Percentiles rank a stretch among this genome's conserved stretches.
Conservation (phyloP, 2,888 invertebrate genomes). For the Diaprepes abbreviatus region DNA sequence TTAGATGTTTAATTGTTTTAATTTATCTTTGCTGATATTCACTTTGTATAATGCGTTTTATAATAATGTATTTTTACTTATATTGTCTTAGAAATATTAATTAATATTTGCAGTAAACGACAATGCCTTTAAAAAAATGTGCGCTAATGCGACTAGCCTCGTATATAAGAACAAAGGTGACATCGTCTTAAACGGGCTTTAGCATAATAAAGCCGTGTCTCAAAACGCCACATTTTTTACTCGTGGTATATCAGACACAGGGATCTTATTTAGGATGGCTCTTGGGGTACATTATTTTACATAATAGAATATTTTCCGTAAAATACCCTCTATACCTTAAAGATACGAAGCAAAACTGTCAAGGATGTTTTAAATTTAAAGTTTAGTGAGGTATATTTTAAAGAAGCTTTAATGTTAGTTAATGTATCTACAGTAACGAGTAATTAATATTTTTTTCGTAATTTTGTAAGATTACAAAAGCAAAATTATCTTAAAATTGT, state of each 20-base stretch:
- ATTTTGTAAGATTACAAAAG: too few relatives aligned
- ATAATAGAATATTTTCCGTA: slow-evolving; percentile 26
- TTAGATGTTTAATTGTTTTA: too few relatives aligned
- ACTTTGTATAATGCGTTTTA: too few relatives aligned
- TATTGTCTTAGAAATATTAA: too few relatives aligned
- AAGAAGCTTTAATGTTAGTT: background rate
- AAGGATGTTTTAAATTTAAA: slow-evolving; percentile 21
- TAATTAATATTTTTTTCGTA: too few relatives aligned
- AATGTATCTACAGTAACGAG: background rate
- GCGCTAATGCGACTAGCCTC: background rate
- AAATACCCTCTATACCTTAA: slow-evolving; percentile 17
- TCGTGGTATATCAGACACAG: slow-evolving; percentile 15
- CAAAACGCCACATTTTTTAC: slow-evolving; percentile 20
- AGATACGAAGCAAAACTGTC: slow-evolving; percentile 14
- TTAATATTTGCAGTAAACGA: too few relatives aligned
- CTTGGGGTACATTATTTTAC: slow-evolving; percentile 25
- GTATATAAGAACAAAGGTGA: background rate
- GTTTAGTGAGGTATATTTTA: background rate
- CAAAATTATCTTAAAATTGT: too few relatives aligned
- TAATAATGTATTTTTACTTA: too few relatives aligned
- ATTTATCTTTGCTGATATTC: too few relatives aligned
- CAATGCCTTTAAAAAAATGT: too few relatives aligned
- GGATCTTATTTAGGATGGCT: slow-evolving; percentile 17
- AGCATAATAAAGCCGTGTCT: slow-evolving; percentile 4
- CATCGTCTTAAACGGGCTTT: background rate